Base-by-base conservation (phyloP, 2,797 vertebrate species). In the Moxostoma hubbsi region DNA sequence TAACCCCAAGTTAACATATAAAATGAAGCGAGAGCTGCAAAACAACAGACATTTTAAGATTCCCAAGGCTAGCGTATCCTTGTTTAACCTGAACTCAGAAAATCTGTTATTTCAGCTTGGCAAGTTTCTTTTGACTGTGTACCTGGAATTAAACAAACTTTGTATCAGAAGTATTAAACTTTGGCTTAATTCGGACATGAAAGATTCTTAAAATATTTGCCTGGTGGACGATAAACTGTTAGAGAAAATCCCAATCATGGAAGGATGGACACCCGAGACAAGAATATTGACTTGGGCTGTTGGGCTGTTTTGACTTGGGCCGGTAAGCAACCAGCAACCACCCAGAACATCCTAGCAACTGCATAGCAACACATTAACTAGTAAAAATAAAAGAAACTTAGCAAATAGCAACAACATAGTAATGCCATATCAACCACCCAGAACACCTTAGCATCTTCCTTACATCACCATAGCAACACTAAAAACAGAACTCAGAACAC, bases 1-100 rank as follows among this genome's bases (percentile, higher is more conserved):
- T 78, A 78, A 78, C 76, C 76, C 76, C 76, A 71, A 63, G 76
- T 71, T 59, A 67, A 71, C 67, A 11, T 63, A 78, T 77, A 77
- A 77, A 77, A 77, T 10, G 47, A 69, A 61, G 13, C 47, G 9
- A 63, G 68, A 71, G 58, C 75, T 70, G 58, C 75, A 70, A 62
- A 61, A 78, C 75, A 70, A 46, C 57, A 78, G 66, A 63, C 75
- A 62, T 62, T 46, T 69, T 18, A 18, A 57, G 76, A 71, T 71
- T 71, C 55, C 59, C 53, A 70, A 55, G 43, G 76, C 47, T 63
- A 62, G 46, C 49, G 36, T 71, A 71, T 78, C 76, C 76, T 78
- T 11, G 50, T 64, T 54, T 71, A 67, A 78, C 76, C 76, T 63
- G 6, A 53, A 54, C 66, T 45, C 11, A 2, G 66, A 77, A 10